These are phyloP conservation scores for Larimichthys crocea DNA, from an alignment of 2,113 vertebrate species.

Conservation along the genomic window DNA sequence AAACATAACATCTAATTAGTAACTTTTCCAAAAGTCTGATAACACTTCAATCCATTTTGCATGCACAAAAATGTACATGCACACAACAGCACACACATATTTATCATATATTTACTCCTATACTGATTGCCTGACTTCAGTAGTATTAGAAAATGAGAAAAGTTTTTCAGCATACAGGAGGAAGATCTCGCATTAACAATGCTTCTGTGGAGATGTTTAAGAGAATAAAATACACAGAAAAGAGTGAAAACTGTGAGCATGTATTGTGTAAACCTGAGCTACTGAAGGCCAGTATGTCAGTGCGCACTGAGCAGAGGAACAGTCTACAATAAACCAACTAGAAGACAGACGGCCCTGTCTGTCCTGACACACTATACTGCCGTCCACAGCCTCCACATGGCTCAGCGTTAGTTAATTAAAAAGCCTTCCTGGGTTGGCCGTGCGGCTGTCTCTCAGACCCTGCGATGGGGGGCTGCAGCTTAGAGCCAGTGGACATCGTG, in stretches of 20 bases:
- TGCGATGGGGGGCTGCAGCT: constrained; percentile 38
- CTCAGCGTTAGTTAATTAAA: constrained; percentile 85
- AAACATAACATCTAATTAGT: constrained; percentile 72
- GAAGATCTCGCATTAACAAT: background rate
- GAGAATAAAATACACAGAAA: constrained; percentile 9
- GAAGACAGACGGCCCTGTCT: constrained; percentile 65
- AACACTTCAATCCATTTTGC: constrained; percentile 73
- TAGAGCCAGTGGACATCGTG: constrained; percentile 54
- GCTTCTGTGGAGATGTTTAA: constrained; percentile 11
- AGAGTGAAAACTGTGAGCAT: constrained; percentile 9
- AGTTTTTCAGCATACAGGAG: constrained; percentile 50
- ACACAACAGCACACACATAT: constrained; percentile 73
- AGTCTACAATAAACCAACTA: constrained; percentile 9
- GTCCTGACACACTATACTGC: constrained; percentile 80
- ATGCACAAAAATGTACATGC: constrained; percentile 73
- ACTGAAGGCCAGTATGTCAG: constrained; percentile 32
- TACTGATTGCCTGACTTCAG: constrained; percentile 84
- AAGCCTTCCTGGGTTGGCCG: constrained; percentile 61
- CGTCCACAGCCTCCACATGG: constrained; percentile 71
- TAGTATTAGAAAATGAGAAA: constrained; percentile 83
- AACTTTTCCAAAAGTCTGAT: constrained; percentile 63
- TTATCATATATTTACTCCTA: constrained; percentile 75
- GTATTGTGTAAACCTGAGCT: constrained; percentile 61
- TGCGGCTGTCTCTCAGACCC: constrained; percentile 57
- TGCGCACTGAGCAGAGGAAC: constrained; percentile 34